These are phyloP conservation scores for Rhineura floridana DNA, from an alignment of 2,113 vertebrate species.

Conservation along the genomic window DNA sequence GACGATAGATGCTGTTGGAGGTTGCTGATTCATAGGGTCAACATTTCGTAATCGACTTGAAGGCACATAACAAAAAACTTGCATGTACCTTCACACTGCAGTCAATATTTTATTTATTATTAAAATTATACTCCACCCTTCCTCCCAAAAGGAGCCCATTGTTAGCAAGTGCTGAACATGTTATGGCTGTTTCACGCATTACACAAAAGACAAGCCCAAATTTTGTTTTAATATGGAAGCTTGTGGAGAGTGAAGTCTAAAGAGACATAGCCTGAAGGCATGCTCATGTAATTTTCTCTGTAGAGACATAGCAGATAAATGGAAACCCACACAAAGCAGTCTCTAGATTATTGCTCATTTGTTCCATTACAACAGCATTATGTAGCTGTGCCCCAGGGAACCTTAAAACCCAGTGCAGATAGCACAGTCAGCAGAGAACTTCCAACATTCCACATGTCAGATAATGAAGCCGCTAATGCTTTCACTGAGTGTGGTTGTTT, in stretches of 20 bases:
- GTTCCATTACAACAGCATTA: neutral
- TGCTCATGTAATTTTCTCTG: neutral
- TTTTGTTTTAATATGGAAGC: neutral
- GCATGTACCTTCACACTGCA: no score
- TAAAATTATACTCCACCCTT: no score
- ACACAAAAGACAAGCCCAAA: neutral
- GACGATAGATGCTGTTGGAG: no score
- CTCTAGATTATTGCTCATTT: neutral
- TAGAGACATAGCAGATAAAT: neutral
- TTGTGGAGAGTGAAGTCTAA: neutral
- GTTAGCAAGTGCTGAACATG: neutral
- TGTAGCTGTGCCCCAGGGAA: neutral
- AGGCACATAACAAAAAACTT: no score
- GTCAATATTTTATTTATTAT: no score
- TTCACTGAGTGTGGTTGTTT: neutral
- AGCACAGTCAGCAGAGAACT: neutral
- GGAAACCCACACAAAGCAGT: neutral
- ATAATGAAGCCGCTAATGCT: neutral
- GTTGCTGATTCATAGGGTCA: no score
- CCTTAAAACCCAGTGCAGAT: neutral
- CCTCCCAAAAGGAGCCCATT: no score
- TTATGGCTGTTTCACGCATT: neutral
- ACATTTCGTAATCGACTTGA: no score
- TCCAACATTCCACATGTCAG: neutral
- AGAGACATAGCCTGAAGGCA: neutral